A percentile compares a stretch with the other conserved stretches of the same genome.
Conservation (phyloP, 2,113 vertebrate genomes). For the Dicaeum eximium region DNA sequence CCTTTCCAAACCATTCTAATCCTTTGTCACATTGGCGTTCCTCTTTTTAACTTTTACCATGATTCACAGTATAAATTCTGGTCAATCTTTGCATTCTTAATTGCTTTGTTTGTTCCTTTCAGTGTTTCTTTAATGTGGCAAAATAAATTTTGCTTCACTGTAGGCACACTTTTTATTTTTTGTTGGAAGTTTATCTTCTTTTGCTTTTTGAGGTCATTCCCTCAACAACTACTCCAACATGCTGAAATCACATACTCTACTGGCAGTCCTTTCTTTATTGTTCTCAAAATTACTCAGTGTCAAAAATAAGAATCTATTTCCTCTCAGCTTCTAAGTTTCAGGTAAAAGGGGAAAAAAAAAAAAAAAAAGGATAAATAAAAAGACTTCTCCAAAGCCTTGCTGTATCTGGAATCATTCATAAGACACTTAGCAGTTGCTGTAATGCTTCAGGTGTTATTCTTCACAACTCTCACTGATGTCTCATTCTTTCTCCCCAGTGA, state of each 20-base stretch:
- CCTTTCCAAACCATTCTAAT: neutral
- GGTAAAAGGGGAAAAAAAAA: neutral
- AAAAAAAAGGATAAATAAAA: neutral
- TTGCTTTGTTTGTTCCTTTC: neutral
- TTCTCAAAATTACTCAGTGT: neutral
- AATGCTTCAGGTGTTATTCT: slow-evolving; percentile 5
- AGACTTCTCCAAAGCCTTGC: neutral
- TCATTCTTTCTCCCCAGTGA: neutral
- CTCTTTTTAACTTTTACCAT: neutral
- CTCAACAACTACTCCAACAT: neutral
- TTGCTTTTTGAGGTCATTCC: neutral
- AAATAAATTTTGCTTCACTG: neutral
- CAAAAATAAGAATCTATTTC: slow-evolving; percentile 11
- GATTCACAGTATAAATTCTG: neutral
- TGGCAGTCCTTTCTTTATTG: neutral
- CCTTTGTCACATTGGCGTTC: neutral
- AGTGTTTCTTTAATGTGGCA: neutral
- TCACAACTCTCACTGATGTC: neutral
- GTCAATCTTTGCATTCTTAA: neutral
- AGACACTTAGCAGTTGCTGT: neutral
- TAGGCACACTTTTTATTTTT: neutral
- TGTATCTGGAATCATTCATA: neutral
- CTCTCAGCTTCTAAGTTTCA: neutral
- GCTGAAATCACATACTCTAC: neutral
- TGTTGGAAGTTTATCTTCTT: neutral